Base-by-base conservation (phyloP, 1,140 invertebrate species). In the Homalodisca vitripennis region DNA sequence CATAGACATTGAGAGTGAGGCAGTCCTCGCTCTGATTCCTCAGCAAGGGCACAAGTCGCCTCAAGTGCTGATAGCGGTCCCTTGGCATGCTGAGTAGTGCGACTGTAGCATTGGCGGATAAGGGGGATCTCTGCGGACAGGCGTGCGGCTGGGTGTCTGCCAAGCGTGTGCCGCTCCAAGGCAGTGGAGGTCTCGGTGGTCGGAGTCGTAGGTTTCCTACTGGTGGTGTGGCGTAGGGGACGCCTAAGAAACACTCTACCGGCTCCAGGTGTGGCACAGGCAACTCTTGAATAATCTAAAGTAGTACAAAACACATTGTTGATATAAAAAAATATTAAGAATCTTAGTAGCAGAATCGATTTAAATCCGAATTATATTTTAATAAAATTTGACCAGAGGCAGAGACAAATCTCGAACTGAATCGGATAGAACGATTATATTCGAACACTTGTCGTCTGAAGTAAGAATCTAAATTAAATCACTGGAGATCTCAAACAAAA, bases 21-120 rank as follows among this genome's bases (percentile, higher is more conserved):
- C 94, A 97, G 81, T 97, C 93, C 81, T 97, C 94, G 79, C 87
- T 91, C 79, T 94, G 91, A 76, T 93, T 90, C 71, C 82, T 81
- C 31, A 95, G 80, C 73, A 87, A 81, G 10, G 88, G 87, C 22
- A 86, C 74, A 51, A 90, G 82, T 72, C 84, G 84, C 67, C 84
- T 83, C 64, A 92, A 79, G 76, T 89, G 86, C 75, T 85, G 82
- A 80, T 87, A 89, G 26, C 60, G 68, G n/a, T 47, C 55, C 47
- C 84, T 81, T 2, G 90, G 89, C 89, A 92, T 92, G 71, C 79
- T 79, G 67, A 83, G 78, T 10, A 92, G 79, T 1, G 89, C 89
- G 24, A 84, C 82, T 2, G 86, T 91, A 75, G 83, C 84, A 24
- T 55, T 31, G 48, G 17, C 29, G 27, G 22, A 22, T 31, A 62